A percentile compares a stretch with the other conserved stretches of the same genome.
These are phyloP conservation scores for Phocoena sinus DNA, from an alignment of 2,113 vertebrate genomes.

Conservation along the genomic window DNA sequence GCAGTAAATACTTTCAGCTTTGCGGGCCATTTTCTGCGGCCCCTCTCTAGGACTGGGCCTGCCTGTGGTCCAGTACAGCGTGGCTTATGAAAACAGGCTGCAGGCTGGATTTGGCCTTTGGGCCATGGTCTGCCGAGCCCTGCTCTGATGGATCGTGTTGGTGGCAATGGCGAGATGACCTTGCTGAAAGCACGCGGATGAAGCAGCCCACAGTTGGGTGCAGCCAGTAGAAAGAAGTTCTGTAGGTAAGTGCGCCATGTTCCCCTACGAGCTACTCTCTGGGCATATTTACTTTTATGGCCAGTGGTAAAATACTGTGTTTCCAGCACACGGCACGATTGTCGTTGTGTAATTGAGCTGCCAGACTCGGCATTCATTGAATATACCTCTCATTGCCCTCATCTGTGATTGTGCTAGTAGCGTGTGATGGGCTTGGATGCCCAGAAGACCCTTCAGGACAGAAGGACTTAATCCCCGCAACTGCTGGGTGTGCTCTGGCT, in stretches of 20 bases:
- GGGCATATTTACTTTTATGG: fast-evolving
- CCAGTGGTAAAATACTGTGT: background rate
- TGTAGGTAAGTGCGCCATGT: fast-evolving
- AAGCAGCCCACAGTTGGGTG: background rate
- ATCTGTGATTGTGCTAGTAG: background rate
- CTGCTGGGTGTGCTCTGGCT: background rate
- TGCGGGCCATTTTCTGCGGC: fast-evolving
- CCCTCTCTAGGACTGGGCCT: fast-evolving
- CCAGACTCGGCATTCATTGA: background rate
- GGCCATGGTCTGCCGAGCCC: background rate
- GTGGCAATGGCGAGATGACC: background rate
- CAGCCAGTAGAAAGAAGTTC: background rate
- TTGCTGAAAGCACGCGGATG: background rate
- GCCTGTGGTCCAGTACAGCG: background rate
- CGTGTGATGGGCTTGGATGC: background rate
- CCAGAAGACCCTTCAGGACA: background rate
- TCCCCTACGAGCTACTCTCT: background rate
- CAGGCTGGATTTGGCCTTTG: background rate
- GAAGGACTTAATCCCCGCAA: background rate
- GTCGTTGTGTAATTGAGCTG: background rate
- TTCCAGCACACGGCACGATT: fast-evolving
- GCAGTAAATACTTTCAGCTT: background rate
- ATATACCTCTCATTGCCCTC: background rate
- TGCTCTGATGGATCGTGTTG: background rate
- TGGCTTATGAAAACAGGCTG: background rate